Evolutionary conservation across 1,140 invertebrate genomes (phyloP), one percentile per base, ranked within the genome.

Genomic region (Catajapyx aquilonaris): DNA sequence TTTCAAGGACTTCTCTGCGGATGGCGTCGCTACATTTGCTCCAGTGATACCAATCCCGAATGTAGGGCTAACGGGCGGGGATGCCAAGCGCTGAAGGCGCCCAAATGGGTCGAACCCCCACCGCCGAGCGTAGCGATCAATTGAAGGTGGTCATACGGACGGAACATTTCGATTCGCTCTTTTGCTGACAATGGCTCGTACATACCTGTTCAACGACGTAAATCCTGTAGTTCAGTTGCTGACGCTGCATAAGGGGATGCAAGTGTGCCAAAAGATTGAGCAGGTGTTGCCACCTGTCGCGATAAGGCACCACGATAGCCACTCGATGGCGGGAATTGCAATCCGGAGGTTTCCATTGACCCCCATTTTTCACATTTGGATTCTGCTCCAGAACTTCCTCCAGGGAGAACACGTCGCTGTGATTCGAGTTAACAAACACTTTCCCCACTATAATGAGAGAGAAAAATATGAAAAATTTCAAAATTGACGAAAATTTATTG

Each of bases 141-240:
- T n/a, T 28, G 9, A 10, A n/a, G 25, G n/a, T 28, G 9, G 9
- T 28, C 9, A 9, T 28, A 10, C 9, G 9, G 9, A 28, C 25
- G n/a, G 9, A 28, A 28, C 25, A 28, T 10, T 28, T 10, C 25
- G n/a, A 10, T 10, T n/a, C 25, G n/a, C 25, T 28, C 9, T n/a
- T n/a, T 28, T 28, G 25, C 25, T 28, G 25, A 10, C n/a, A n/a
- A 41, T 20, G 23, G 17, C 18, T 16, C 18, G 18, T 32, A 32
- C 18, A 32, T 37, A 59, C 57, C 49, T 75, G 72, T 53, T 76
- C 73, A 3, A 71, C 60, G 3, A 76, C 60, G 52, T 66, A 70
- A 37, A 76, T 66, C 35, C 56, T 54, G 47, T 75, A 76, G 43
- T 71, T 59, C 2, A 73, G 48, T 46, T 68, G 57, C 46, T 76